These are phyloP conservation scores for Dromas ardeola DNA, from an alignment of 2,113 vertebrate genomes.

Conservation along the genomic window DNA sequence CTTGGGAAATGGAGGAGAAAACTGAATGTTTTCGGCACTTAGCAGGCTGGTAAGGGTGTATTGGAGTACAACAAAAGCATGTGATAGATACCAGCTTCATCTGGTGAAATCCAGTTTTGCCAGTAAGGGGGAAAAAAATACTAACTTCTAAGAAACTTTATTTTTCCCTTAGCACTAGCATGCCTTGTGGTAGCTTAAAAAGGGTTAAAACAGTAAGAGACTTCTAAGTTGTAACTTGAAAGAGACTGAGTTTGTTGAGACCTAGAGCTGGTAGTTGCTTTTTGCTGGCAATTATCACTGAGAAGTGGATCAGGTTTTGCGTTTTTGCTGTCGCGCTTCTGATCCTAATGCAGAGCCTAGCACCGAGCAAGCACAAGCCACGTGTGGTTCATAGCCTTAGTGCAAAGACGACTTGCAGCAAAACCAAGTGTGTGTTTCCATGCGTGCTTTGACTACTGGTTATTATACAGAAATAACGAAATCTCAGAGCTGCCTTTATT, in stretches of 20 bases:
- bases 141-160: not conserved
- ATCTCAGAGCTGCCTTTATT: not conserved
- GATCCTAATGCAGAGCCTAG: not conserved
- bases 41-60: not conserved
- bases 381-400: not conserved
- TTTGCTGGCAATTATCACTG: not conserved
- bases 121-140: not conserved
- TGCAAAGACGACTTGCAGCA: not conserved
- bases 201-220: not conserved
- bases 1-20: not conserved
- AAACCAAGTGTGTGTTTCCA: not conserved
- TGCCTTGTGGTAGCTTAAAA: not conserved
- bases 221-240: not conserved
- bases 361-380: not conserved
- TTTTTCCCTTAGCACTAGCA: not conserved
- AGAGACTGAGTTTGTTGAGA: not conserved
- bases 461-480: not conserved
- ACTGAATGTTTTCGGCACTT: not conserved
- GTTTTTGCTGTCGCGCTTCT: not conserved
- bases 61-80: not conserved
- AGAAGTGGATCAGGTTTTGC: not conserved
- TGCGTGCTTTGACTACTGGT: not conserved
- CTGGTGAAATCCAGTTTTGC: not conserved
- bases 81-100: not conserved
- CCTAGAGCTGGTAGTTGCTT: not conserved